phyloP scores from a whole-genome alignment of 2,888 invertebrate species.

The Asteroscopus sphinx region DNA sequence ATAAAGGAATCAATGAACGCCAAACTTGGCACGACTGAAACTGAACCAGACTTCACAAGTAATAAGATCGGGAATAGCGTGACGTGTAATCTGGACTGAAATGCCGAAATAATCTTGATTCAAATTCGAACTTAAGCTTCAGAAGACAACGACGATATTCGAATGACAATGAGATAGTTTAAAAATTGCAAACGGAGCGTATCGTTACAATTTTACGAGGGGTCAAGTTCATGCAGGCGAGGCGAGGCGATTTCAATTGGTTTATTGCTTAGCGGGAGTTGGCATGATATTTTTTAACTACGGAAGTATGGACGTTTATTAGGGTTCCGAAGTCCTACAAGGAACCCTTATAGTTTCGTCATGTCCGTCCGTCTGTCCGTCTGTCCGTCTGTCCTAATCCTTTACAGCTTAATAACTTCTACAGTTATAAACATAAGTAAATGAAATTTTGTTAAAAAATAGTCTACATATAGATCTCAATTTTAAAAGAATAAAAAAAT shows the following conservation, averaged over 20 bases:
- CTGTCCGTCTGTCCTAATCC: too few relatives aligned
- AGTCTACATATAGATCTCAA: too few relatives aligned
- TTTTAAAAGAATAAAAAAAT: too few relatives aligned
- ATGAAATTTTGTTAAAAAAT: too few relatives aligned
- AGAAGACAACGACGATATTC: conserved; percentile 59
- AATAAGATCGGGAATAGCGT: conserved; percentile 36
- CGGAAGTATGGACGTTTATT: conserved; percentile 36
- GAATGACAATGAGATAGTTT: conserved; percentile 34
- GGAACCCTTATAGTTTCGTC: too few relatives aligned
- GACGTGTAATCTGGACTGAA: conserved; percentile 13
- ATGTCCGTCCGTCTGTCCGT: too few relatives aligned
- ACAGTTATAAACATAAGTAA: too few relatives aligned
- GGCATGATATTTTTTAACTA: conserved; percentile 60
- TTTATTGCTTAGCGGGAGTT: conserved; percentile 68
- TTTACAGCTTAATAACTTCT: too few relatives aligned
- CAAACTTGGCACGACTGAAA: conserved; percentile 57
- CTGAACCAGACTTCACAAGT: conserved; percentile 46
- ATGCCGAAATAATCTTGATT: conserved; percentile 28
- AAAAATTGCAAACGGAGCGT: conserved; percentile 65
- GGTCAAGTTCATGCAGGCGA: conserved; percentile 81
- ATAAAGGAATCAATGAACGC: conserved; percentile 76
- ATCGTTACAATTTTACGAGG: conserved; percentile 69
- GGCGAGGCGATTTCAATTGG: conserved; percentile 74
- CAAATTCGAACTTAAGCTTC: conserved; percentile 32
- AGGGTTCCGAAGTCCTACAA: too few relatives aligned